These are phyloP conservation scores for Chamaetylas fuelleborni DNA, from an alignment of 2,113 vertebrate genomes.

Conservation along the genomic window DNA sequence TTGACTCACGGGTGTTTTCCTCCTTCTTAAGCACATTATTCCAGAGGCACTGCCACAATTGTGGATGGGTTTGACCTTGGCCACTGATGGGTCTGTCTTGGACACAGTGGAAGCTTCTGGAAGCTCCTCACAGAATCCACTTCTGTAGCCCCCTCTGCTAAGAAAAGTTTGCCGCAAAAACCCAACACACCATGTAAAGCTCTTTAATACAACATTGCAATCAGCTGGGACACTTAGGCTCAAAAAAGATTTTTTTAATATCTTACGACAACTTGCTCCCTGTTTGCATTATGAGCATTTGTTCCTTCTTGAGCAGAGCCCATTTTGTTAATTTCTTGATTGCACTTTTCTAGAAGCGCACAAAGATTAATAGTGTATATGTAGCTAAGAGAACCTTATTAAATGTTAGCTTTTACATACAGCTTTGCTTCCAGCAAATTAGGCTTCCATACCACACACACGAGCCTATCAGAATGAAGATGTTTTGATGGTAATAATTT, in stretches of 20 bases:
- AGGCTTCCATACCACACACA: neutral
- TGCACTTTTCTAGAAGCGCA: neutral
- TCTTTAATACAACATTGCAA: neutral
- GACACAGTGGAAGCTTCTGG: neutral
- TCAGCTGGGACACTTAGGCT: neutral
- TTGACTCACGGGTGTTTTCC: neutral
- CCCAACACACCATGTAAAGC: neutral
- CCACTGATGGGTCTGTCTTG: accelerated
- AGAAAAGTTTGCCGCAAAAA: neutral
- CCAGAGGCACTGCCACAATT: neutral
- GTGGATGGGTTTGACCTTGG: neutral
- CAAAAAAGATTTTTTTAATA: neutral
- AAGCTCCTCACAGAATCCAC: neutral
- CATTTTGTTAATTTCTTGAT: neutral
- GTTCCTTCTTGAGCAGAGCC: neutral
- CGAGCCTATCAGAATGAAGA: neutral
- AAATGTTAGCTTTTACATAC: neutral
- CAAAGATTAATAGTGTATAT: neutral
- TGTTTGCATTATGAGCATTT: neutral
- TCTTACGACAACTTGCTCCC: accelerated
- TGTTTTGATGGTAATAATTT: neutral
- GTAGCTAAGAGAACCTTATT: neutral
- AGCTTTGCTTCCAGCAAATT: neutral
- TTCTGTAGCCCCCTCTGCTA: neutral
- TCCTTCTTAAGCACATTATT: neutral